Conservation (phyloP, 2,888 invertebrate species). For the Eugnorisma glareosa region DNA sequence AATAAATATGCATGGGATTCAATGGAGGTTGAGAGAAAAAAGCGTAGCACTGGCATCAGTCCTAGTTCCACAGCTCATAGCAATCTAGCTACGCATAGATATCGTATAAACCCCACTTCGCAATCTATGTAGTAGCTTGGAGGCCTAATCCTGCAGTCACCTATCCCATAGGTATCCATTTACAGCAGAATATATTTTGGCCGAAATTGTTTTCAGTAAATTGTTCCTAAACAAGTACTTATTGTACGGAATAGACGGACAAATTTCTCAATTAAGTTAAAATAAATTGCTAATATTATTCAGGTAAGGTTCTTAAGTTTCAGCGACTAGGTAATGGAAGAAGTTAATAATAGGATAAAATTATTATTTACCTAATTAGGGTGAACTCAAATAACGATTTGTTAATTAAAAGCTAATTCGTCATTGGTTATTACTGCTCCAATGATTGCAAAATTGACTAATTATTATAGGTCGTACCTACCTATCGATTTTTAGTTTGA, state of each 20-base stretch:
- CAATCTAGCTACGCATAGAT: not conserved
- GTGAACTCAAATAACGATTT: not conserved
- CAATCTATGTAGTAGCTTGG: not conserved
- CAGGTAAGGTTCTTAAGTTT: conserved; percentile 7
- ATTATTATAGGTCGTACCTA: not conserved
- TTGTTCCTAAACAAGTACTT: conserved; percentile 7
- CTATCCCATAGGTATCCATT: not conserved
- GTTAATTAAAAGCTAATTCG: not conserved
- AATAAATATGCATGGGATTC: not conserved
- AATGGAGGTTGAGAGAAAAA: not conserved
- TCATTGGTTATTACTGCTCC: not conserved
- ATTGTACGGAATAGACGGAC: not conserved
- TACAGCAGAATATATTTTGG: conserved; percentile 9
- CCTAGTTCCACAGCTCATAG: not conserved
- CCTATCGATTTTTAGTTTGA: not conserved
- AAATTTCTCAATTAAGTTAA: conserved; percentile 14
- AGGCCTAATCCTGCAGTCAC: no score
- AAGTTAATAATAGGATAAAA: conserved; percentile 5
- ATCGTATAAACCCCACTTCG: not conserved
- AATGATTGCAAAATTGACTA: not conserved
- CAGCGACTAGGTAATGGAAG: conserved; percentile 8
- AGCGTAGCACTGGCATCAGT: not conserved
- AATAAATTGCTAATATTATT: conserved; percentile 20
- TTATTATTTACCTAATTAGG: not conserved
- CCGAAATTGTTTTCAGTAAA: conserved; percentile 12